Evolutionary conservation across 1,140 invertebrate genomes (phyloP), one percentile per base, ranked within the genome.

Genomic region (Temnothorax nylanderi): DNA sequence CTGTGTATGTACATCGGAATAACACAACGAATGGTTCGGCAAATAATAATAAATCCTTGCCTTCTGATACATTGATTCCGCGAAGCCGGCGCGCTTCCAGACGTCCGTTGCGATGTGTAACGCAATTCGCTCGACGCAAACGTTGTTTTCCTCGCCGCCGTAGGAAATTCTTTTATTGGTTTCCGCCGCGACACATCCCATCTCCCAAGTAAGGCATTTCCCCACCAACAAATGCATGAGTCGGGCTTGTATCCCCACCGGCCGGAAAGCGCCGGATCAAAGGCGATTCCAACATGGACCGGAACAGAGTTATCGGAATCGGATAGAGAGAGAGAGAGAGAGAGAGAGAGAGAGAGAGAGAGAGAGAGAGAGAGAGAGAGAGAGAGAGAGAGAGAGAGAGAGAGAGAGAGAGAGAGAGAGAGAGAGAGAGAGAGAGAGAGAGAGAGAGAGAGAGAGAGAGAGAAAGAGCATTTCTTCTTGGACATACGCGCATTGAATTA

Each of bases 1-100:
- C 13, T n/a, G 21, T 44, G 18, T 51, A 60, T 32, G 18, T 51
- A 60, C 18, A 18, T 56, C 21, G 37, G 16, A 18, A 71, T 44
- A 47, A n/a, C 21, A 60, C n/a, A 41, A 37, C 37, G 54, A 51
- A 51, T 87, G 32, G 26, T 10, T 56, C 44, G 51, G 26, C 41
- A 78, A 88, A 88, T 78, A 86, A 77, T 86, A 86, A 78, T 88
- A 88, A 77, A 86, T 67, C 56, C 11, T 74, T 34, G 41, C 26
- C 32, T 82, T 58, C 54, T 60, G 67, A 82, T 74, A 60, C 54
- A 74, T 74, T 47, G 80, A 75, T 62, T 60, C 13, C 54, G 51
- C 67, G 78, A 72, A 41, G 41, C 41, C 51, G 44, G 54, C 67
- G 41, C 80, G 51, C 7, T 82, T 47, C 26, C 65, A 47, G 37